Evolutionary conservation across 2,888 invertebrate species (phyloP).

Genomic region (Blera fallax): DNA sequence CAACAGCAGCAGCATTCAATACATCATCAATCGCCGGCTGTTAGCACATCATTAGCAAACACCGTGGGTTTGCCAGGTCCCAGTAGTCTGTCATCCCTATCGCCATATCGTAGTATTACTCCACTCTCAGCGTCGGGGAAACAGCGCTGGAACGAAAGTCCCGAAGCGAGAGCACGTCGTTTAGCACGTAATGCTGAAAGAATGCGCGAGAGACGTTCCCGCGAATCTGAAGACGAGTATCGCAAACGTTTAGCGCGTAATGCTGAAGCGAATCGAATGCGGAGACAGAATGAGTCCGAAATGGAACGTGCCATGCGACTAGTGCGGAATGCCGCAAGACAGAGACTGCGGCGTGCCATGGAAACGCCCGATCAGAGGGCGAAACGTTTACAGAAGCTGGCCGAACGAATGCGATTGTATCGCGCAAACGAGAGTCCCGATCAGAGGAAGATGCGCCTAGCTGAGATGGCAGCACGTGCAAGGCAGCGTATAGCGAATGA

Average conservation of each 20-base stretch:
- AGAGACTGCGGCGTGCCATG: slow-evolving; percentile 81
- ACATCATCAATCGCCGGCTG: slow-evolving; percentile 53
- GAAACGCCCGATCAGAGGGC: slow-evolving; percentile 80
- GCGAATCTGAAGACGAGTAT: slow-evolving; percentile 81
- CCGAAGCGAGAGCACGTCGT: slow-evolving; percentile 81
- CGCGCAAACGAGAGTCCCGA: slow-evolving; percentile 80
- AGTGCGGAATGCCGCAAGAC: slow-evolving; percentile 81
- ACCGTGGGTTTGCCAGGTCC: slow-evolving; percentile 52
- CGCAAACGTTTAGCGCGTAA: slow-evolving; percentile 80
- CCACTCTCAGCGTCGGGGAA: slow-evolving; percentile 71
- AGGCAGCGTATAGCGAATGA: slow-evolving; percentile 81
- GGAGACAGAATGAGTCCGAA: slow-evolving; percentile 80
- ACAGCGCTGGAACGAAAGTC: slow-evolving; percentile 82
- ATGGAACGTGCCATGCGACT: slow-evolving; percentile 81
- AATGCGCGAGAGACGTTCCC: slow-evolving; percentile 81
- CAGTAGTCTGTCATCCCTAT: slow-evolving; percentile 64
- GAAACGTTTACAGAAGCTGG: slow-evolving; percentile 80
- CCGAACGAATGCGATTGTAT: slow-evolving; percentile 81
- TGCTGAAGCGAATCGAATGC: slow-evolving; percentile 81
- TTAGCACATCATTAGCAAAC: slow-evolving; percentile 37
- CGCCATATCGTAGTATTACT: slow-evolving; percentile 72
- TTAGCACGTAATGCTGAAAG: slow-evolving; percentile 82
- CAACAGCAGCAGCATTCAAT: slow-evolving; percentile 74
- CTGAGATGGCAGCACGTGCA: slow-evolving; percentile 81
- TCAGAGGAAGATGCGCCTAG: slow-evolving; percentile 80